These are phyloP conservation scores for Saturnia pavonia DNA, from an alignment of 2,888 invertebrate species.

Conservation along the genomic window DNA sequence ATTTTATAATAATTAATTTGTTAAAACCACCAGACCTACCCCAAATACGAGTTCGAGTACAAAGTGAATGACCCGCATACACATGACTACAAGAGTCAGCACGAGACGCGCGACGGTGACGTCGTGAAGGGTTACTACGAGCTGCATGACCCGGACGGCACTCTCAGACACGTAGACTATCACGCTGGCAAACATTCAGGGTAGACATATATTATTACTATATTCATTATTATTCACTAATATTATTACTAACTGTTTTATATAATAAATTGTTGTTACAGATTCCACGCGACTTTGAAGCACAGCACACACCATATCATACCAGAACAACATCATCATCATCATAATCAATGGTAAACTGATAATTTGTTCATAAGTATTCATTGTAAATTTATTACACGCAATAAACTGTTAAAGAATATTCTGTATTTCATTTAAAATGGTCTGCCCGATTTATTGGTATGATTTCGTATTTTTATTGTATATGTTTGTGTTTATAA, in stretches of 20 bases:
- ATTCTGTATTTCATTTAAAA: not conserved
- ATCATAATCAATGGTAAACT: slow-evolving; percentile 31
- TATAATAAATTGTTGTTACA: slow-evolving; percentile 36
- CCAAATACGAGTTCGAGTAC: slow-evolving; percentile 61
- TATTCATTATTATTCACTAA: not conserved
- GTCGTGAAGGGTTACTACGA: slow-evolving; percentile 74
- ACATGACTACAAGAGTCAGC: slow-evolving; percentile 74
- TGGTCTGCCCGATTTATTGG: not conserved
- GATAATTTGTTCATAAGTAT: not conserved
- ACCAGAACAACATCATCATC: slow-evolving; percentile 55
- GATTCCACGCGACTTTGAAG: slow-evolving; percentile 72
- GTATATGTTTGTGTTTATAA: no score
- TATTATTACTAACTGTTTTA: not conserved
- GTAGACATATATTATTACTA: slow-evolving; percentile 33
- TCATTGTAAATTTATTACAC: not conserved
- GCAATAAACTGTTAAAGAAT: not conserved
- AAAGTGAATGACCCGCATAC: slow-evolving; percentile 72
- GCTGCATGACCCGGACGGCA: slow-evolving; percentile 78
- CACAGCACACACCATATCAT: slow-evolving; percentile 66
- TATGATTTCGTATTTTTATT: not conserved
- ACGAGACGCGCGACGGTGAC: slow-evolving; percentile 72
- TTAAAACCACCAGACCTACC: slow-evolving; percentile 51
- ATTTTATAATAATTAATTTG: not conserved
- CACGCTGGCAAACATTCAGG: slow-evolving; percentile 71
- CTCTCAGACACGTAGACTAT: slow-evolving; percentile 77